Evolutionary conservation across 2,113 vertebrate species (phyloP).

Genomic region (Malurus elegans): DNA sequence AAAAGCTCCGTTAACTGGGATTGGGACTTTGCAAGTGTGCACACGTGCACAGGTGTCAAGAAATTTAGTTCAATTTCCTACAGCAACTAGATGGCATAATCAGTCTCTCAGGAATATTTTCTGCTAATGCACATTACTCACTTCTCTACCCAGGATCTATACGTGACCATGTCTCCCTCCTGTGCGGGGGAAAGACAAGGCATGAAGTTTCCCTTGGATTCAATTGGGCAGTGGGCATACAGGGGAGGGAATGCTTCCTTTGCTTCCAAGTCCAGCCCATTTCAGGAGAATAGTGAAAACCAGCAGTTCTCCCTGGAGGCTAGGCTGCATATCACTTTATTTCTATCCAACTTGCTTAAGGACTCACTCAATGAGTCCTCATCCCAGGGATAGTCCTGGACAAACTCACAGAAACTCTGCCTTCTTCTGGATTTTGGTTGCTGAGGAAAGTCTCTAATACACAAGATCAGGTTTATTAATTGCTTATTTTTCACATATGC

Average conservation of each 20-base stretch:
- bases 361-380: neutral
- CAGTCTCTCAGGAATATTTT: neutral
- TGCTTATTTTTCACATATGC: neutral
- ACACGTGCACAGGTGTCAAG: neutral
- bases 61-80: neutral
- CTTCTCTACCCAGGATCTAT: neutral
- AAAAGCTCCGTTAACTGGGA: neutral
- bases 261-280: neutral
- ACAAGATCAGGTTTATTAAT: neutral
- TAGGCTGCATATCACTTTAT: neutral
- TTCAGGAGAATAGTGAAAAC: neutral
- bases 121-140: neutral
- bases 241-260: fast-evolving
- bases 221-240: neutral
- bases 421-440: neutral
- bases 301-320: neutral
- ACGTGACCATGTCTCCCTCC: fast-evolving
- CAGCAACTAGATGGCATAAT: neutral
- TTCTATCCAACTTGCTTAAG: neutral
- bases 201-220: neutral
- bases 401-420: neutral
- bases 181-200: neutral
- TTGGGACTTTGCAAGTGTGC: neutral
- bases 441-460: neutral
- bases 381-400: neutral